These are phyloP conservation scores for Papilio aristodemus DNA, from an alignment of 1,140 invertebrate genomes.

Conservation along the genomic window DNA sequence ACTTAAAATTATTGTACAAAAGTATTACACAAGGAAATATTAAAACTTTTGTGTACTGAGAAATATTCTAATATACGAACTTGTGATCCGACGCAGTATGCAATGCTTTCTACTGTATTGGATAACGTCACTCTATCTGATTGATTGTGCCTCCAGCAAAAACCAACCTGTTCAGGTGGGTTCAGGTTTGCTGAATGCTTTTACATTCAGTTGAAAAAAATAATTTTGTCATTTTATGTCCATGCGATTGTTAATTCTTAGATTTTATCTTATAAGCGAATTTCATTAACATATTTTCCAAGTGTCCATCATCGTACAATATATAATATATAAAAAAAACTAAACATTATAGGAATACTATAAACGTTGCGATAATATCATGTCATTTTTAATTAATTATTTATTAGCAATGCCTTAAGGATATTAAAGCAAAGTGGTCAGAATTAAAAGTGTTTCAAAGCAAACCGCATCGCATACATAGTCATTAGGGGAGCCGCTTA, in stretches of 20 bases:
- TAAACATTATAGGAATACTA: no score
- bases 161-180: background rate
- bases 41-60: no score
- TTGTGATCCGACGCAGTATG: background rate
- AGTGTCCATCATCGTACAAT: no score
- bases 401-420: background rate
- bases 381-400: background rate
- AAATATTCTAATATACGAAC: background rate
- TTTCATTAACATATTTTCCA: no score
- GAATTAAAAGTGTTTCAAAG: conserved; percentile 12
- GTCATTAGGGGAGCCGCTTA: conserved; percentile 1
- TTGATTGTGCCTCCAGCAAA: background rate
- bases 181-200: background rate
- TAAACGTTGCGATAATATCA: no score
- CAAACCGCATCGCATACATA: conserved; percentile 1
- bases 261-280: no score
- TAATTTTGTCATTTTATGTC: no score
- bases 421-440: background rate
- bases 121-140: background rate
- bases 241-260: no score
- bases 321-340: no score
- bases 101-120: background rate
- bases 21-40: no score
- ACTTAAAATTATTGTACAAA: no score
- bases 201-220: no score